Conservation (phyloP, 2,888 invertebrate genomes). For the Agrotis clavis region DNA sequence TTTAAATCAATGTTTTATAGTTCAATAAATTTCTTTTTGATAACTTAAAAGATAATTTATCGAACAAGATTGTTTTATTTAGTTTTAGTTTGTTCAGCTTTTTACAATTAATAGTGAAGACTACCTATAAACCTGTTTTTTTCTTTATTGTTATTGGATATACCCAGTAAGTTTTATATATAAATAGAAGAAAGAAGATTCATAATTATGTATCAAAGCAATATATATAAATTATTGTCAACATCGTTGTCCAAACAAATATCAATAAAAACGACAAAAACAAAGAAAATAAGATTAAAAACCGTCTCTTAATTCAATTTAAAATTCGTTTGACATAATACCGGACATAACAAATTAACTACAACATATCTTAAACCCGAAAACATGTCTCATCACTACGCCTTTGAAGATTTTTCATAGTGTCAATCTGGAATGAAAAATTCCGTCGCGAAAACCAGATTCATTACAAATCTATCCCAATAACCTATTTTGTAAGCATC, state of each 20-base stretch:
- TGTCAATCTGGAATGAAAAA: conserved; percentile 40
- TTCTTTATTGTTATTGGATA: no score
- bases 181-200: no score
- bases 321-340: conserved; percentile 31
- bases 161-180: no score
- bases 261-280: background rate
- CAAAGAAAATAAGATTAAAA: background rate
- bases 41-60: conserved; percentile 13
- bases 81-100: background rate
- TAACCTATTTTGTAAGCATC: conserved; percentile 54
- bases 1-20: conserved; percentile 40
- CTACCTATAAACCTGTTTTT: background rate
- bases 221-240: background rate
- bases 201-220: no score
- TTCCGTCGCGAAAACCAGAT: conserved; percentile 30
- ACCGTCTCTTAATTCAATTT: background rate
- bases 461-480: conserved; percentile 46
- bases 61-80: conserved; percentile 13
- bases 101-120: background rate
- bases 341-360: conserved; percentile 18
- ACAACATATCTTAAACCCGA: conserved; percentile 26
- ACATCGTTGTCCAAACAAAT: background rate
- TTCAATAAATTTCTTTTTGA: conserved; percentile 24
- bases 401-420: conserved; percentile 32
- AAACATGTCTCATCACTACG: conserved; percentile 34